Conservation (phyloP, 2,888 invertebrate species). For the Tineola bisselliella region DNA sequence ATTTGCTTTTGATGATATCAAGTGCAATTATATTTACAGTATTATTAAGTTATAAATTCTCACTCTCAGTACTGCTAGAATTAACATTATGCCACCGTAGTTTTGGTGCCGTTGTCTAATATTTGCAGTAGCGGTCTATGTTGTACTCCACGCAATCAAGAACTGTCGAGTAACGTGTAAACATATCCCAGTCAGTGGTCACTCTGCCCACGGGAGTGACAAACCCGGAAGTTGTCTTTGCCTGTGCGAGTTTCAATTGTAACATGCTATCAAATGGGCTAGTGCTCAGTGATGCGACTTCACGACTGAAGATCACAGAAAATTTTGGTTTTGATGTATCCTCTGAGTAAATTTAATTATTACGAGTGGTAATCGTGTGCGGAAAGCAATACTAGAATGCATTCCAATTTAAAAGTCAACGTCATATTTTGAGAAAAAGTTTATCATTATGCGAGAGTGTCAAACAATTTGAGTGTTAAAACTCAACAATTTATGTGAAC, state of each 20-base stretch:
- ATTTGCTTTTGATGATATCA: too few relatives aligned
- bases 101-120: neutral
- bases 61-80: neutral
- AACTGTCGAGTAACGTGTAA: slow-evolving; percentile 5
- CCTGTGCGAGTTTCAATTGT: neutral
- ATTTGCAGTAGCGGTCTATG: neutral
- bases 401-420: neutral
- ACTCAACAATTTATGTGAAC: neutral
- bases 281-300: too few relatives aligned
- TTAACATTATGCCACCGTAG: neutral
- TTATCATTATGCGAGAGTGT: neutral
- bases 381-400: too few relatives aligned
- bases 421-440: neutral
- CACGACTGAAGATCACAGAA: too few relatives aligned
- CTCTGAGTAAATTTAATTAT: too few relatives aligned
- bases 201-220: neutral
- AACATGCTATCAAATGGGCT: too few relatives aligned
- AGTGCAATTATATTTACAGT: too few relatives aligned
- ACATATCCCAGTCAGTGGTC: neutral
- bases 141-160: neutral
- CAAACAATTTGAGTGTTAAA: neutral
- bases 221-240: slow-evolving; percentile 1
- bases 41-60: too few relatives aligned
- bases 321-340: too few relatives aligned
- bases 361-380: too few relatives aligned